Percentiles rank a stretch among this genome's conserved stretches.
These are phyloP conservation scores for Cervus canadensis DNA, from an alignment of 2,113 vertebrate species.

Conservation along the genomic window DNA sequence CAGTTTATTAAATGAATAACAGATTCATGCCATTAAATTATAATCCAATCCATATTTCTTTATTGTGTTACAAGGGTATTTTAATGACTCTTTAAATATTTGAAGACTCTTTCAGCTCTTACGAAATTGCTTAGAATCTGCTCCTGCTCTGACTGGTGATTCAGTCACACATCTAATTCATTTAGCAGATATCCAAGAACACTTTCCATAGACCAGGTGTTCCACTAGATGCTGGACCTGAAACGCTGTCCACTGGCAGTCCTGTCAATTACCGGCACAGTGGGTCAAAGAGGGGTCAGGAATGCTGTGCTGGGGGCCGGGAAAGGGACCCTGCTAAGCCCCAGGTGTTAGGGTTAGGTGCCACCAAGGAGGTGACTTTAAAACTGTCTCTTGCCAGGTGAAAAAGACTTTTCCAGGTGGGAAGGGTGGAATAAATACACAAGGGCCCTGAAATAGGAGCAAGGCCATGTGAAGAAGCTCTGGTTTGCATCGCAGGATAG, in stretches of 20 bases:
- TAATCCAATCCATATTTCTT: constrained; percentile 43
- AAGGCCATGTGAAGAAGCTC: background rate
- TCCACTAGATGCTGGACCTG: background rate
- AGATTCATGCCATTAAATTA: constrained; percentile 29
- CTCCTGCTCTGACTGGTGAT: background rate
- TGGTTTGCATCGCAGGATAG: background rate
- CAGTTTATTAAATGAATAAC: constrained; percentile 54
- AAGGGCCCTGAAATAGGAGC: background rate
- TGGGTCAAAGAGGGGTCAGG: fast-evolving
- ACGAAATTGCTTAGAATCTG: background rate
- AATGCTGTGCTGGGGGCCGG: fast-evolving
- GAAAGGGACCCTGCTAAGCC: background rate
- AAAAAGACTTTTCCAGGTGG: background rate
- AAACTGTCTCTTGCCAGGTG: background rate
- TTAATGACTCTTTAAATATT: constrained; percentile 38
- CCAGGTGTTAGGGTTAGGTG: background rate
- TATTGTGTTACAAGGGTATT: constrained; percentile 39
- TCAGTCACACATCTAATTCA: background rate
- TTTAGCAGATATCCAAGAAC: background rate
- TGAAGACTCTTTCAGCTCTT: background rate
- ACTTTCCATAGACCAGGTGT: background rate
- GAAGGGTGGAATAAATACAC: no score
- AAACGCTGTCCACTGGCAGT: fast-evolving
- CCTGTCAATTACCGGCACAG: fast-evolving
- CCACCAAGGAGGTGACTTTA: background rate